Conservation (phyloP, 2,888 invertebrate genomes). For the Brenthis daphne region DNA sequence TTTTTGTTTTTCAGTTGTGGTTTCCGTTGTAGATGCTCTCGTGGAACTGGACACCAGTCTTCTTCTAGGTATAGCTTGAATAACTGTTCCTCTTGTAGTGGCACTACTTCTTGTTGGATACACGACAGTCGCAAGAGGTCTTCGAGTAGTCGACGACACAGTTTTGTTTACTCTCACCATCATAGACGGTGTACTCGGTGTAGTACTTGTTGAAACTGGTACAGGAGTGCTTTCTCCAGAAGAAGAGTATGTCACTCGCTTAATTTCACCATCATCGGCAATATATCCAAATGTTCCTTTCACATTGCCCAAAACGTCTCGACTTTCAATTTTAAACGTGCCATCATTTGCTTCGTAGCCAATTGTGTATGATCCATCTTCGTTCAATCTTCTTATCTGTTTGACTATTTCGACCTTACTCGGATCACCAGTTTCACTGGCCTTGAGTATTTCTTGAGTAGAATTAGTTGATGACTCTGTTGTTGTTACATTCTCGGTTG, state of each 20-base stretch:
- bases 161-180: conserved; percentile 75
- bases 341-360: conserved; percentile 94
- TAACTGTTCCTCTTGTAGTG: conserved; percentile 83
- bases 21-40: conserved; percentile 57
- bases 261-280: conserved; percentile 89
- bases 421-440: conserved; percentile 85
- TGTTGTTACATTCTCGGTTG: conserved; percentile 47
- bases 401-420: conserved; percentile 90
- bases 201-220: conserved; percentile 62
- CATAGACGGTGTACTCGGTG: conserved; percentile 70
- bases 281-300: conserved; percentile 93
- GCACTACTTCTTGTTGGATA: conserved; percentile 80
- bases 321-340: conserved; percentile 91
- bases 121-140: conserved; percentile 74
- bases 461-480: conserved; percentile 52
- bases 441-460: conserved; percentile 81
- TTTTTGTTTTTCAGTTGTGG: conserved; percentile 57
- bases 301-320: conserved; percentile 89
- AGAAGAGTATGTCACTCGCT: conserved; percentile 88
- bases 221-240: conserved; percentile 75
- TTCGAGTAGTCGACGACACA: conserved; percentile 79
- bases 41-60: conserved; percentile 64
- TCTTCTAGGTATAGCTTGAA: conserved; percentile 85
- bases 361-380: conserved; percentile 92
- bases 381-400: conserved; percentile 90